Evolutionary conservation across 2,888 invertebrate genomes (phyloP), one percentile per base, ranked within the genome.

Genomic region (Altica lythri): DNA sequence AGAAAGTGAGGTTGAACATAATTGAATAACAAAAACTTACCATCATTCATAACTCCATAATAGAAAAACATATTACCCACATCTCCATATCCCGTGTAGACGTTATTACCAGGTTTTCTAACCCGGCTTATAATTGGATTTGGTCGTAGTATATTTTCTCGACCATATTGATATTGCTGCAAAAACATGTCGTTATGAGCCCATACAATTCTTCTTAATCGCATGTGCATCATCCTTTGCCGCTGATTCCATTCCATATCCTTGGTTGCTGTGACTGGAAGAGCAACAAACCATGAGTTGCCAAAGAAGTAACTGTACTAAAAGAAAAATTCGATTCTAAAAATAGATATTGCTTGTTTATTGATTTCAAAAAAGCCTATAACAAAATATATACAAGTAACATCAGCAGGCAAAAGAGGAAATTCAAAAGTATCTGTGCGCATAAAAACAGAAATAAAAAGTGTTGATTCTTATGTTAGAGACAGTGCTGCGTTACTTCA

Each of bases 31-130:
- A 32, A 13, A 53, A n/a, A 19, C n/a, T 45, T 62, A 72, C 74
- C 73, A 34, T 73, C 69, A 44, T 73, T 74, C 73, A 74, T 73
- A 6, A 68, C 71, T 10, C 74, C 74, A 48, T 74, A 74, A 57
- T 68, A 74, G 44, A 69, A 74, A 55, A 74, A 74, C 14, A 59
- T 68, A 35, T 70, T 66, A 12, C 68, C 68, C 2, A 71, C 69
- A 42, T 72, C 72, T 1, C 74, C 74, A 40, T 72, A 74, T 0
- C 73, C 73, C 1, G 73, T 72, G 50, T 74, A 74, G 4, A 73
- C 71, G 19, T 69, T 68, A 43, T 69, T 71, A 10, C 67, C 67
- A 0, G 73, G 73, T 44, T 63, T 69, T 37, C 60, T 71, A 1
- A 69, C 57, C 19, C 58, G 53, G 2, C 27, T 30, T 2, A 46